A percentile compares a stretch with the other conserved stretches of the same genome.
Conservation (phyloP, 2,113 vertebrate genomes). For the Epinephelus lanceolatus region DNA sequence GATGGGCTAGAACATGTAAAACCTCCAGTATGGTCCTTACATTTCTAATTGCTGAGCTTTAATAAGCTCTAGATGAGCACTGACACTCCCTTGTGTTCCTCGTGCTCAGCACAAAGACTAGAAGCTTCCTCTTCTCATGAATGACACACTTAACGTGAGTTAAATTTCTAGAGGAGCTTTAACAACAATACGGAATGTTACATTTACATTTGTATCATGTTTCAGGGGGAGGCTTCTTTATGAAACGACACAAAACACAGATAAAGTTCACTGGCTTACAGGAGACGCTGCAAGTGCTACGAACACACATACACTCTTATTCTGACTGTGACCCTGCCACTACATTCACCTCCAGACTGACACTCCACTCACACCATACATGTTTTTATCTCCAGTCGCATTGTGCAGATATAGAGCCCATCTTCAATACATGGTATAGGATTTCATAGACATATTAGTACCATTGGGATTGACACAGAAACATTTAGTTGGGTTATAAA, state of each 20-base stretch:
- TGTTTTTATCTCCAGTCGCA: slow-evolving; percentile 45
- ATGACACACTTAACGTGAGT: background rate
- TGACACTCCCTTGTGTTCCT: slow-evolving; percentile 15
- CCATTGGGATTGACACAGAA: slow-evolving; percentile 55
- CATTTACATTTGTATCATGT: background rate
- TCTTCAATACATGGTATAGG: slow-evolving; percentile 44
- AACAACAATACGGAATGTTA: slow-evolving; percentile 11
- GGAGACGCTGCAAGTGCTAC: slow-evolving; percentile 38
- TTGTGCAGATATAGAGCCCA: slow-evolving; percentile 63
- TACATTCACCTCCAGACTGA: slow-evolving; percentile 53
- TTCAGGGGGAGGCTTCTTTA: slow-evolving; percentile 1
- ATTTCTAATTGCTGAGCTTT: background rate
- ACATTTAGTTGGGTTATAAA: slow-evolving; percentile 67
- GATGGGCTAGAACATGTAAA: slow-evolving; percentile 11
- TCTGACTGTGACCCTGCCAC: slow-evolving; percentile 2
- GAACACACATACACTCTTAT: slow-evolving; percentile 20
- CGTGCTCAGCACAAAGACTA: slow-evolving; percentile 64
- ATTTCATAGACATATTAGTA: slow-evolving; percentile 63
- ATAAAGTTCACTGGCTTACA: slow-evolving; percentile 23
- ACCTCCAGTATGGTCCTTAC: slow-evolving; percentile 18
- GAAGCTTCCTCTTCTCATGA: background rate
- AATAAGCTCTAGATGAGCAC: background rate
- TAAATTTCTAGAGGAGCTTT: slow-evolving; percentile 13
- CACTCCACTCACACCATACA: slow-evolving; percentile 26
- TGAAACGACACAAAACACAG: slow-evolving; percentile 29